A percentile compares a stretch with the other conserved stretches of the same genome.
phyloP scores from a whole-genome alignment of 2,113 vertebrate species.

The Probosciger aterrimus region DNA sequence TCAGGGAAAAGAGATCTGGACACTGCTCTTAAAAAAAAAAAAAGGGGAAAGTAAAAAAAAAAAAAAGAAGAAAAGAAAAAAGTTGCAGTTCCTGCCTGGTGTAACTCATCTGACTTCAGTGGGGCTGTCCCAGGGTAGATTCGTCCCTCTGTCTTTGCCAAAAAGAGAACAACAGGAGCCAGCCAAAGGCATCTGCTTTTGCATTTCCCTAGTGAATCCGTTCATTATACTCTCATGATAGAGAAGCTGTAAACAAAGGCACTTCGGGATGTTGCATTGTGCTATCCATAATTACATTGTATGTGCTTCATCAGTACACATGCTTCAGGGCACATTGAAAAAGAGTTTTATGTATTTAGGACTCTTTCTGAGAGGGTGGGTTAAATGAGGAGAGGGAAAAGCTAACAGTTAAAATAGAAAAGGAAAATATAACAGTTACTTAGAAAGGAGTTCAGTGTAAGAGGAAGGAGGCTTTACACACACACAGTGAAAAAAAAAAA shows the following conservation, averaged over 20 bases:
- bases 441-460: not conserved
- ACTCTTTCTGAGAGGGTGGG: not conserved
- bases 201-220: conserved; percentile 60
- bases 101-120: conserved; percentile 41
- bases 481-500: not conserved
- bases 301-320: conserved; percentile 43
- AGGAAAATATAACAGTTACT: not conserved
- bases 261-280: conserved; percentile 55
- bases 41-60: not conserved
- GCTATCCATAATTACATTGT: conserved; percentile 48
- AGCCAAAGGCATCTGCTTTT: conserved; percentile 63
- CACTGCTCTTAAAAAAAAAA: not conserved
- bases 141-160: conserved; percentile 44
- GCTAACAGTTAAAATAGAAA: conserved; percentile 9
- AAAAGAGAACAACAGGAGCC: conserved; percentile 56
- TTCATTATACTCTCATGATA: conserved; percentile 58
- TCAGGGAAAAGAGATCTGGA: conserved; percentile 25
- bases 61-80: not conserved
- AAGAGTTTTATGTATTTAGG: conserved; percentile 1
- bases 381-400: not conserved
- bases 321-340: conserved; percentile 36
- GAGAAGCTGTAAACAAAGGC: conserved; percentile 57
- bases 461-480: not conserved
- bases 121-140: conserved; percentile 53
- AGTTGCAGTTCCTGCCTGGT: conserved; percentile 24